phyloP scores from a whole-genome alignment of 2,113 vertebrate species.

The Tupaia tana region DNA sequence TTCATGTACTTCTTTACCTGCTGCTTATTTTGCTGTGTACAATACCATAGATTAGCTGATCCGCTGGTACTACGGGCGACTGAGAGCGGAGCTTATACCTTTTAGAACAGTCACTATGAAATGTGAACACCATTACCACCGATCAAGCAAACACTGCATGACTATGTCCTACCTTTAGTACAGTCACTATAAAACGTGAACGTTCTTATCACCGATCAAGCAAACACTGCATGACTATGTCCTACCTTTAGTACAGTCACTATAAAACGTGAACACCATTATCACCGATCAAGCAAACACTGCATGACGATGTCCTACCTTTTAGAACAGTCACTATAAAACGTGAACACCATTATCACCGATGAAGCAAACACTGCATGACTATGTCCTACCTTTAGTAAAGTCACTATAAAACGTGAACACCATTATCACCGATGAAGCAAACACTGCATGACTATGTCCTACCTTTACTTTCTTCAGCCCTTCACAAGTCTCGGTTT shows the following conservation, averaged over 20 bases:
- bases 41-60: neutral
- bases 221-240: neutral
- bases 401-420: neutral
- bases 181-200: neutral
- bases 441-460: neutral
- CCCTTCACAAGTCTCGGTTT: slow-evolving; percentile 87
- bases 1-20: neutral
- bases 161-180: too few relatives aligned
- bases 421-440: neutral
- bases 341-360: too few relatives aligned
- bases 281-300: too few relatives aligned
- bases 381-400: too few relatives aligned
- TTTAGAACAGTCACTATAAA: too few relatives aligned
- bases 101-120: too few relatives aligned
- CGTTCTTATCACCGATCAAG: neutral
- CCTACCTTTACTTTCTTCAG: slow-evolving; percentile 93
- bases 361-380: too few relatives aligned
- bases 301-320: too few relatives aligned
- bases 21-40: neutral
- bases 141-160: too few relatives aligned
- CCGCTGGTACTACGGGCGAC: neutral
- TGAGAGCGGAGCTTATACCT: neutral
- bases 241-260: slow-evolving; percentile 95
- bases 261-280: too few relatives aligned
- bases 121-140: too few relatives aligned